Evolutionary conservation across 2,888 invertebrate species (phyloP), one percentile per base, ranked within the genome.

Genomic region (Crepidodera aurea): DNA sequence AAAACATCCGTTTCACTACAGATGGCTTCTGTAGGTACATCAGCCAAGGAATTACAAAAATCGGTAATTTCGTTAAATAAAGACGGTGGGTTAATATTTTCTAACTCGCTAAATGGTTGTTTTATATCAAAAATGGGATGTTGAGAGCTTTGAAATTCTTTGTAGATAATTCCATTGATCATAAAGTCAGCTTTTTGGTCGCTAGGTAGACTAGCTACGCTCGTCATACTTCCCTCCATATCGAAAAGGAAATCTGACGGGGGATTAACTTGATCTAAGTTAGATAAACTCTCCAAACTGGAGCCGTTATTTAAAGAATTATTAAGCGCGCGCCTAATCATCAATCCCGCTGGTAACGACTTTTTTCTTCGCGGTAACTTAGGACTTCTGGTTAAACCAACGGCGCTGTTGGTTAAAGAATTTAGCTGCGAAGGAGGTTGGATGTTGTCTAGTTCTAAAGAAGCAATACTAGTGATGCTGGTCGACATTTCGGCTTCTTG

Each of bases 171-270:
- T 44, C 82, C 82, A 42, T 81, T 79, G 0, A 82, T 76, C 22
- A 82, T 75, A 16, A 80, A 81, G 39, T 83, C 82, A 1, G 70
- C 67, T 59, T 71, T 76, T 0, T 86, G 90, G 19, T 68, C 71
- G 2, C 90, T 85, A 19, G 89, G 89, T 60, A 93, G 89, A 76
- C 93, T 94, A 0, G 91, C 90, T 0, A 94, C 91, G 57, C 93
- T 94, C 10, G 91, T 83, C 88, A 93, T 91, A 67, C 93, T 94
- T 65, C 88, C 88, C 68, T 91, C 91, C 86, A 91, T 87, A 71
- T 94, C 94, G 73, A 75, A 60, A 2, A 77, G 70, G 88, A 93
- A 89, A 66, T 90, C 86, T 0, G 93, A 92, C 0, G 94, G 93
- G 1, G 94, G 93, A 76, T 92, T 92, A 1, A 93, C 87, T 66